Conservation (phyloP, 2,797 vertebrate species). For the Pseudotriccus pelzelni region DNA sequence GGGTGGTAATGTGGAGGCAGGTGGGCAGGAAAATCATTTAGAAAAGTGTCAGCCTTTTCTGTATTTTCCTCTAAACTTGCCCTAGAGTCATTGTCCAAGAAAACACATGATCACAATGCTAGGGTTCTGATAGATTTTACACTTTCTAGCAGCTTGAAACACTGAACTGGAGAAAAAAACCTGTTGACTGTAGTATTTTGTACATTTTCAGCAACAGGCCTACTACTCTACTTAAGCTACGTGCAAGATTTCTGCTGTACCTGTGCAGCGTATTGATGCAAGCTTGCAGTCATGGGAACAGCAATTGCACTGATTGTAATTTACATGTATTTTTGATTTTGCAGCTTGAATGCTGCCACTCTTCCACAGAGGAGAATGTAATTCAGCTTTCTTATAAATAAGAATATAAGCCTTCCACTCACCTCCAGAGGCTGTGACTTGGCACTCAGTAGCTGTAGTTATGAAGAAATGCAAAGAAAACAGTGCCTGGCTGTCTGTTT, state of each 20-base stretch:
- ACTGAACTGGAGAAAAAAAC: background rate
- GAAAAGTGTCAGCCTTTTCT: background rate
- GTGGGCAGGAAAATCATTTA: background rate
- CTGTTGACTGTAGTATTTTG: background rate
- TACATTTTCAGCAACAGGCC: background rate
- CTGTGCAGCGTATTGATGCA: background rate
- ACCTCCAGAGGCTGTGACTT: background rate
- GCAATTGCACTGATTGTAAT: background rate
- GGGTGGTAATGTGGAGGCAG: background rate
- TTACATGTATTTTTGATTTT: background rate
- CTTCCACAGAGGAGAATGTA: background rate
- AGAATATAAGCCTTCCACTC: background rate
- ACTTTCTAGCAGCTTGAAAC: background rate
- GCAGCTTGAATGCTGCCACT: background rate
- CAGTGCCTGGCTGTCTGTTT: background rate
- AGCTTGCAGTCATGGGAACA: background rate
- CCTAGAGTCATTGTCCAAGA: background rate
- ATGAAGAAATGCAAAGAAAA: background rate
- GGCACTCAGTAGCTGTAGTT: background rate
- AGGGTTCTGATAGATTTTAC: background rate
- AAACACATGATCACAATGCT: background rate
- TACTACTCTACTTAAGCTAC: background rate
- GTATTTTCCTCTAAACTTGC: background rate
- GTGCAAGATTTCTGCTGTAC: background rate
- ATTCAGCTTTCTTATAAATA: background rate